Base-by-base conservation (phyloP, 2,113 vertebrate genomes). In the Osmerus eperlanus region DNA sequence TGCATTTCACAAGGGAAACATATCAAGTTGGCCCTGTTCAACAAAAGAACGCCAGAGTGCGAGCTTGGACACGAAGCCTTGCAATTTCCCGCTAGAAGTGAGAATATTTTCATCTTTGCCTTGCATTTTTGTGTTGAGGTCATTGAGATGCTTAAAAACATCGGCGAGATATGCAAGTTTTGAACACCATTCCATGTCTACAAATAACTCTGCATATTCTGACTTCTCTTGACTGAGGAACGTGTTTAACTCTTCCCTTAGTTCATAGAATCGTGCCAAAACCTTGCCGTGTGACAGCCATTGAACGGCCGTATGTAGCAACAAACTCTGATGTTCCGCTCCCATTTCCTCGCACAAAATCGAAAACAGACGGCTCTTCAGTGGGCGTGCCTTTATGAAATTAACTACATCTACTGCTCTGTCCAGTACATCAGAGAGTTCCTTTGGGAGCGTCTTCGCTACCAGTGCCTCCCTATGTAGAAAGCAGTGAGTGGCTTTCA, bases 21-120 rank as follows among this genome's bases (percentile, higher is more conserved):
- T 64, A 12, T 73, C 65, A 68, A 73, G 29, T 16, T 58, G 47
- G 52, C 28, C 76, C 62, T 67, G 29, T 59, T 29, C 47, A 32
- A 69, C 65, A 73, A 56, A 68, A 2, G 59, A 68, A 59, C 59
- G 14, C 58, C 70, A 68, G 70, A 65, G 65, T 63, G 59, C 58
- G 29, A 58, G 52, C 36, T 70, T 70, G 23, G 60, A 75, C 65
- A 55, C 67, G 65, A 74, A 60, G 28, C 64, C 72, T 52, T 9
- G 32, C 65, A 67, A 25, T 74, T 74, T 73, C 55, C 67, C 65
- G 53, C 69, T 54, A 0, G 60, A 68, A 59, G 52, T 65, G 36
- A 55, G 54, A 36, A 65, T 52, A 59, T 78, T 78, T 69, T 69
- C 23, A 51, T 73, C 63, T 71, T 71, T 60, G 60, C 76, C 67